Base-by-base conservation (phyloP, 2,797 vertebrate genomes). In the Malacoctenus gilli region DNA sequence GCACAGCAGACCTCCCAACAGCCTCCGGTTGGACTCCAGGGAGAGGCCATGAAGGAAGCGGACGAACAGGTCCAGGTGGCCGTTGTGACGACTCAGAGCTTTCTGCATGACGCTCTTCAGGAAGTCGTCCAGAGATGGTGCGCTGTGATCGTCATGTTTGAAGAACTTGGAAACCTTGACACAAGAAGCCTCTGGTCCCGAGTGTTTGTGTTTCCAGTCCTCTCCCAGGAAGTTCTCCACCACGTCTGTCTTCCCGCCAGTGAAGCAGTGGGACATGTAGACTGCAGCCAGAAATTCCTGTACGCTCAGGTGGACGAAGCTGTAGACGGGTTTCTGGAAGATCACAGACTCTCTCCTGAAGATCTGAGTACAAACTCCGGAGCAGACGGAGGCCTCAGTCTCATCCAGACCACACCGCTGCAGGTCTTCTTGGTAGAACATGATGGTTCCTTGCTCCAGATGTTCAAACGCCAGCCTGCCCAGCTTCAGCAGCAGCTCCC, bases 221-320 rank as follows among this genome's bases (percentile, higher is more conserved):
- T 20, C 0, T 22, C 0, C n/a, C 0, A 18, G 12, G 4, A 52
- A 52, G 0, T 0, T 0, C 0, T 20, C 0, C 12, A 52, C 0
- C 2, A 31, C 12, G 36, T 40, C 0, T 14, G 8, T 0, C 2
- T 28, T 28, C 48, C 35, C 19, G 8, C 0, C 28, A 35, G 14
- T 51, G 11, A 0, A 0, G 18, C 39, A n/a, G n/a, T n/a, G n/a
- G n/a, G n/a, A n/a, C n/a, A n/a, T n/a, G n/a, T n/a, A n/a, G n/a
- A n/a, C n/a, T n/a, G n/a, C n/a, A n/a, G 32, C 32, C 32, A 34
- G 32, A 34, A 34, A 34, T 13, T 34, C 32, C 32, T 34, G 31
- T 4, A 32, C 13, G 8, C 10, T 11, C 11, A 10, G 31, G 13
- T 32, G 31, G 13, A 32, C 31, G 4, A 11, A 32, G 31, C 8